phyloP scores from a whole-genome alignment of 2,888 invertebrate species.

The Epiblema foenella region DNA sequence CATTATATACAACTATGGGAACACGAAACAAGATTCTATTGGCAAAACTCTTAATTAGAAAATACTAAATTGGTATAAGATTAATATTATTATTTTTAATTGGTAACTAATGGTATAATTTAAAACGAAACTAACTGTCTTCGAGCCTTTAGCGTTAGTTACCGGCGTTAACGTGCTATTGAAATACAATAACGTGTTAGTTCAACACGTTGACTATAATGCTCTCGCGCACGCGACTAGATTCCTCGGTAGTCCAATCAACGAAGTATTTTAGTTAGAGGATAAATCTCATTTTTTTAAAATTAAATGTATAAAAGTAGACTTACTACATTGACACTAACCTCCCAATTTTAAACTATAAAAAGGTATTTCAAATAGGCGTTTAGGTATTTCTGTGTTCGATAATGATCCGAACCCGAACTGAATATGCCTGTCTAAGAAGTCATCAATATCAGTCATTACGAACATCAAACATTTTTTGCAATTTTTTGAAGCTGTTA shows the following conservation, averaged over 20 bases:
- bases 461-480: no score
- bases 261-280: neutral
- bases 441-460: no score
- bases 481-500: neutral
- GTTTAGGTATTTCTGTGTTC: no score
- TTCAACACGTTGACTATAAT: slow-evolving; percentile 21
- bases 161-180: slow-evolving; percentile 26
- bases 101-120: neutral
- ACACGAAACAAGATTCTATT: neutral
- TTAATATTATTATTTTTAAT: slow-evolving; percentile 1
- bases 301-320: neutral
- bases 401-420: no score
- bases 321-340: neutral
- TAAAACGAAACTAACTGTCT: slow-evolving; percentile 20
- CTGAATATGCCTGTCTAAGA: no score
- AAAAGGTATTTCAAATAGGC: no score
- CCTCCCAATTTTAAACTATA: no score
- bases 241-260: slow-evolving; percentile 5
- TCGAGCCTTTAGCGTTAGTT: slow-evolving; percentile 24
- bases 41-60: neutral
- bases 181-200: slow-evolving; percentile 32
- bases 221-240: slow-evolving; percentile 23
- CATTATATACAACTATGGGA: neutral
- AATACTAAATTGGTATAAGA: neutral
- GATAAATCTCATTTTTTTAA: neutral